Conservation (phyloP, 2,113 vertebrate genomes). For the Percopsis transmontana region DNA sequence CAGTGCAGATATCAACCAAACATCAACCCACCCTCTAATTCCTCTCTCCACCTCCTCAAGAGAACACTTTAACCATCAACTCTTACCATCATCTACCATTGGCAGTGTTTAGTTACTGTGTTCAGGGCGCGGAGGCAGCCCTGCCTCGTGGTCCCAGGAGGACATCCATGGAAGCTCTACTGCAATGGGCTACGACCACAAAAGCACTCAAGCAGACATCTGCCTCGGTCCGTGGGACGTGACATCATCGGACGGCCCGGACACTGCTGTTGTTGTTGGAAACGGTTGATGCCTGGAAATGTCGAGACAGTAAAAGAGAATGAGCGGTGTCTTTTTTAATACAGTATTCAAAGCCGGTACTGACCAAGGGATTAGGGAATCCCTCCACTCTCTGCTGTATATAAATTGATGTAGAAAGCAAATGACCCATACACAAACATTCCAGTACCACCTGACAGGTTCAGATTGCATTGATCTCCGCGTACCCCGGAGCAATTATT, state of each 20-base stretch:
- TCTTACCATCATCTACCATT: constrained; percentile 41
- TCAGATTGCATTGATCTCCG: constrained; percentile 57
- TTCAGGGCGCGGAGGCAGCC: constrained; percentile 17
- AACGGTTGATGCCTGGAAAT: constrained; percentile 7
- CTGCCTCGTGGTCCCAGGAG: constrained; percentile 25
- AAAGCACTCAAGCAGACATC: constrained; percentile 13
- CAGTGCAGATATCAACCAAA: constrained; percentile 11
- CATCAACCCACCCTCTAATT: constrained; percentile 22
- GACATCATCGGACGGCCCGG: neutral
- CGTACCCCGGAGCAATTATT: constrained; percentile 53
- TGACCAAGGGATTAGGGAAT: constrained; percentile 34
- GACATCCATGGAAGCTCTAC: constrained; percentile 23
- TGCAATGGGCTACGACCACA: constrained; percentile 5
- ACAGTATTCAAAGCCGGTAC: constrained; percentile 35
- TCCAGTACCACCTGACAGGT: constrained; percentile 49
- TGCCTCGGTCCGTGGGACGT: neutral
- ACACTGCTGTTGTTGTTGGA: neutral
- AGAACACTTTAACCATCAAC: constrained; percentile 35
- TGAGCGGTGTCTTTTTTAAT: no score
- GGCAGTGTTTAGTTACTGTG: constrained; percentile 15
- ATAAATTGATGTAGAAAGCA: constrained; percentile 43
- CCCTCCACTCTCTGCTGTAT: constrained; percentile 44
- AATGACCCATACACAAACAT: constrained; percentile 48
- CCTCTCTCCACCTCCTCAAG: constrained; percentile 57
- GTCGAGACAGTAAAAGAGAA: constrained; percentile 13